Base-by-base conservation (phyloP, 2,797 vertebrate species). In the Cuculus canorus region DNA sequence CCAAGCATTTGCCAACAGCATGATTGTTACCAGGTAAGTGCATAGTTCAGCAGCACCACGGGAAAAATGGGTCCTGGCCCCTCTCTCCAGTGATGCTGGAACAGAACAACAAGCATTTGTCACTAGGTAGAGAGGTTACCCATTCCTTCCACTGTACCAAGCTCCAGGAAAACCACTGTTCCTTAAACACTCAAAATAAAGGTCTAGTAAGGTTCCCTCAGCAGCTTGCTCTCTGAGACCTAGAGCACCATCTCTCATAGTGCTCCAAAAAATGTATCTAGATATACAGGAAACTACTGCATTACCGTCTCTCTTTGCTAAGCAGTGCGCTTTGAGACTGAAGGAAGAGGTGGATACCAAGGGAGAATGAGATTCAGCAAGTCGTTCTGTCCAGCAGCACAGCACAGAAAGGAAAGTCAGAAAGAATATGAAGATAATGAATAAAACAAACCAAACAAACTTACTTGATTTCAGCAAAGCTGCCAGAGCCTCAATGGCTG, bases 391-490 rank as follows among this genome's bases (percentile, higher is more conserved):
- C 80, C 75, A 87, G 25, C 15, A 81, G 59, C 37, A 89, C 64
- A 94, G 72, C 83, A 82, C 45, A 78, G 59, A 91, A 84, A 65
- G 10, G 19, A 73, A 88, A 92, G 13, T 24, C 82, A 92, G 86
- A 57, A 91, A 93, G 66, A 77, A 83, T 57, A 95, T 5, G 33
- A 88, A 94, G 39, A 32, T 54, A 52, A 17, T n/a, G n/a, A 52
- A 28, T 52, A 52, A 24, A 50, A 7, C 77, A 78, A 93, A 16
- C 13, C 39, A 39, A 45, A 45, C 43, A 88, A 92, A 96, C 99
- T 99, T 98, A 99, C 99, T 99, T 98, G 99, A 98, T 98, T 98
- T 98, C 95, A 99, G 97, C 95, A 99, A 96, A 93, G 97, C 98
- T 92, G 98, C 98, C 76, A 99, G 97, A 95, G 98, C 98, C 96